Evolutionary conservation across 37 sponge, comb jelly and placozoan species (phyloP).

Genomic region (Agelas oroides): DNA sequence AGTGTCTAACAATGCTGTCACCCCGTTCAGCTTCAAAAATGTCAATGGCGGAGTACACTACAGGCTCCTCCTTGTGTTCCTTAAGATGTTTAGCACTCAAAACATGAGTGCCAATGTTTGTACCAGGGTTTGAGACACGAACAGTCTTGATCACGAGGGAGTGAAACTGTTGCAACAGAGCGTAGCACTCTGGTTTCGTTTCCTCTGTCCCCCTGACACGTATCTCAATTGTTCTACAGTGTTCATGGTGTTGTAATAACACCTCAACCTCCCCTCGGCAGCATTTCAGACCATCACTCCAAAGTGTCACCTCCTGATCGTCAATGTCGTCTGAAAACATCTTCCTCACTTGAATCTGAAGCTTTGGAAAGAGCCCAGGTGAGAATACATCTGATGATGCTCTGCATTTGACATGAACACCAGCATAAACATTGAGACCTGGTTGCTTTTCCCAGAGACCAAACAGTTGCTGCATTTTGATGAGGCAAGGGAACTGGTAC

Average conservation of each 20-base stretch:
- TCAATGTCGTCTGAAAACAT: conserved; percentile 78
- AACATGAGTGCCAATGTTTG: conserved; percentile 40
- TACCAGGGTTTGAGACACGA: conserved; percentile 67
- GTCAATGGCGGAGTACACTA: conserved; percentile 63
- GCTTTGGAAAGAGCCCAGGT: conserved; percentile 69
- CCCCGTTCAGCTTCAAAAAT: conserved; percentile 81
- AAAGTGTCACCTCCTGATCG: conserved; percentile 86
- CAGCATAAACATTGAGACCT: conserved; percentile 70
- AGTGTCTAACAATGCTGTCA: conserved; percentile 28
- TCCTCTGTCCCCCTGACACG: conserved; percentile 70
- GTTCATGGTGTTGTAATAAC: conserved; percentile 36
- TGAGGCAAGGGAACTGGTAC: conserved; percentile 85
- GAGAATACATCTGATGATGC: conserved; percentile 69
- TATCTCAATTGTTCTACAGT: conserved; percentile 67
- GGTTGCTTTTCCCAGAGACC: conserved; percentile 88
- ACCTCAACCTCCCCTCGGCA: conserved; percentile 87
- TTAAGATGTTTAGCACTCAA: conserved; percentile 61
- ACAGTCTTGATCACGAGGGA: conserved; percentile 35
- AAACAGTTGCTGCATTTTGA: conserved; percentile 78
- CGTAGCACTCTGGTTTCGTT: conserved; percentile 69
- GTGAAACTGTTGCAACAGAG: conserved; percentile 82
- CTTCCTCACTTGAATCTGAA: conserved; percentile 64
- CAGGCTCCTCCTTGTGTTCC: conserved; percentile 54
- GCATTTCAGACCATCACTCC: conserved; percentile 89
- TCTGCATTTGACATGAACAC: conserved; percentile 57